Conservation (phyloP, 37 sponge, comb jelly and placozoan genomes). For the Agelas oroides region DNA sequence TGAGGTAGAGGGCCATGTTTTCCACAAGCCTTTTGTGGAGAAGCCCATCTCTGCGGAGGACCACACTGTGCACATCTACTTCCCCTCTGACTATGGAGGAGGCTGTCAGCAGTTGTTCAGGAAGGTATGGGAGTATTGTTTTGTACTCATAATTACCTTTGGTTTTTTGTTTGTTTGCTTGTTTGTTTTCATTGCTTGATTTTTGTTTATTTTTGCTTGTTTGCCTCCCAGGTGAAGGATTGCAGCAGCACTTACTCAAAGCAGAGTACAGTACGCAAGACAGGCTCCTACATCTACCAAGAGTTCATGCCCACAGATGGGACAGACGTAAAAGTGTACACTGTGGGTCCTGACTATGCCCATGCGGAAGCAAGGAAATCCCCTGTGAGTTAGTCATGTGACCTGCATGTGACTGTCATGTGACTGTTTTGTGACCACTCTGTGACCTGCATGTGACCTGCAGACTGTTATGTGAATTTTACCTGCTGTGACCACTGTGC, state of each 20-base stretch:
- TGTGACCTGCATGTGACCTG: too few species aligned
- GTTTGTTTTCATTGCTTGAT: background rate
- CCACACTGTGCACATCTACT: slow-evolving; percentile 95
- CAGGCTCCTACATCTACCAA: slow-evolving; percentile 93
- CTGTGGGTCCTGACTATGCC: slow-evolving; percentile 94
- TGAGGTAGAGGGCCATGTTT: slow-evolving; percentile 73
- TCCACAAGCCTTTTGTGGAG: slow-evolving; percentile 97
- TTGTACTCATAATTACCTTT: too few species aligned
- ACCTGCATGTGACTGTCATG: too few species aligned
- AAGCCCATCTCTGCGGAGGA: slow-evolving; percentile 95
- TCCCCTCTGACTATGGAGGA: slow-evolving; percentile 93
- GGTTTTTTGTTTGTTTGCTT: too few species aligned
- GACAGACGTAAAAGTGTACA: slow-evolving; percentile 96
- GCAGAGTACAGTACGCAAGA: slow-evolving; percentile 70
- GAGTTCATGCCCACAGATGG: slow-evolving; percentile 98
- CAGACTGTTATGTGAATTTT: too few species aligned
- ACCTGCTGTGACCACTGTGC: too few species aligned
- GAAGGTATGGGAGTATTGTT: slow-evolving; percentile 64
- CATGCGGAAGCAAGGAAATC: slow-evolving; percentile 97
- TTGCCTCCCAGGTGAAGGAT: slow-evolving; percentile 67
- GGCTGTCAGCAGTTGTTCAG: slow-evolving; percentile 92
- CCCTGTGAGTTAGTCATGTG: slow-evolving; percentile 96
- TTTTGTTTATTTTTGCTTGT: background rate
- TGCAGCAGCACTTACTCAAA: slow-evolving; percentile 80
- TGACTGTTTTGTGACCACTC: too few species aligned